These are phyloP conservation scores for Mesembrinibis cayennensis DNA, from an alignment of 2,113 vertebrate genomes.

Conservation along the genomic window DNA sequence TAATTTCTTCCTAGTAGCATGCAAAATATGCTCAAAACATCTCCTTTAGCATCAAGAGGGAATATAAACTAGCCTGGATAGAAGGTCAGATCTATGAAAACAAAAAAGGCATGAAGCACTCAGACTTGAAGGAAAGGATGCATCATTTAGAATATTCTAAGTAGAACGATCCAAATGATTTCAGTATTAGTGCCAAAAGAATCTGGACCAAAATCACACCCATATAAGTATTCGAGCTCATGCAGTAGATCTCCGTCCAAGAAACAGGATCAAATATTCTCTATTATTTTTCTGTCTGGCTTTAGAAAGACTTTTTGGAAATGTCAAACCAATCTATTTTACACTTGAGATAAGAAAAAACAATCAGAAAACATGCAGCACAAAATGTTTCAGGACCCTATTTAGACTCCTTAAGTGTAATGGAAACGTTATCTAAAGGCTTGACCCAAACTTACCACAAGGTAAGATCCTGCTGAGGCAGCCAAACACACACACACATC, in stretches of 20 bases:
- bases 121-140: conserved; percentile 21
- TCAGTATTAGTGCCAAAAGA: conserved; percentile 34
- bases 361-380: neutral
- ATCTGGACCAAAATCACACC: conserved; percentile 44
- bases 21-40: neutral
- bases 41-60: neutral
- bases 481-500: neutral
- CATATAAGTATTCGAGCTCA: conserved; percentile 40
- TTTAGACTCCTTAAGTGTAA: neutral
- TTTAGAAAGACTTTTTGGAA: conserved; percentile 42
- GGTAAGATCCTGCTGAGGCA: neutral
- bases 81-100: neutral
- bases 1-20: neutral
- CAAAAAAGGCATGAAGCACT: neutral
- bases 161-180: conserved; percentile 28
- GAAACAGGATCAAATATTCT: conserved; percentile 36
- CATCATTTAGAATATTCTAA: conserved; percentile 18
- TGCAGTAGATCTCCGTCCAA: conserved; percentile 36
- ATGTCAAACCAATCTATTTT: conserved; percentile 37
- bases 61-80: neutral
- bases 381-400: neutral
- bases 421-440: neutral
- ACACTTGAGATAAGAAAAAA: conserved; percentile 34
- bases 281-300: conserved; percentile 45
- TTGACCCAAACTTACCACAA: neutral